Percentiles rank a stretch among this genome's conserved stretches.
These are phyloP conservation scores for Cololabis saira DNA, from an alignment of 2,113 vertebrate species.

Conservation along the genomic window DNA sequence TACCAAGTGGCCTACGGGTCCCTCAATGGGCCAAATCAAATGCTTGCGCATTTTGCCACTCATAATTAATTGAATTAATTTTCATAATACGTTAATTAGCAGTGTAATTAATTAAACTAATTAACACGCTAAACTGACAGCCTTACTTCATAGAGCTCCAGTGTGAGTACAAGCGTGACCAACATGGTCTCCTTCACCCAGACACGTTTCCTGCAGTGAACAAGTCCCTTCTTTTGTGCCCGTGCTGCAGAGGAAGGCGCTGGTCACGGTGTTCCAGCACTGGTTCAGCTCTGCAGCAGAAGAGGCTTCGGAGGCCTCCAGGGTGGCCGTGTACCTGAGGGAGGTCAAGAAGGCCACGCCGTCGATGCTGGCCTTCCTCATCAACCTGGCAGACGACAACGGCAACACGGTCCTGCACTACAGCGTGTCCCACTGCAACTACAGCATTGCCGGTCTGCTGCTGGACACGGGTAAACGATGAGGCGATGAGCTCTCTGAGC, in stretches of 20 bases:
- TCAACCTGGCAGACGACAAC: constrained; percentile 92
- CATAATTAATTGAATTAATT: too few relatives aligned
- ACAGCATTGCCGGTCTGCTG: constrained; percentile 86
- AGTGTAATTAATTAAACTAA: too few relatives aligned
- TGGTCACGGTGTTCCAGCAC: constrained; percentile 86
- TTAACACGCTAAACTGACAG: too few relatives aligned
- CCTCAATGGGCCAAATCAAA: too few relatives aligned
- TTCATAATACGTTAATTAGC: too few relatives aligned
- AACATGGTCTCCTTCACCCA: too few relatives aligned
- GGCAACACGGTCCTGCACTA: constrained; percentile 96
- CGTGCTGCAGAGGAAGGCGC: constrained; percentile 79
- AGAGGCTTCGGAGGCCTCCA: constrained; percentile 81
- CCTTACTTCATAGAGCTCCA: too few relatives aligned
- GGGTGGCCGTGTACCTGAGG: constrained; percentile 81
- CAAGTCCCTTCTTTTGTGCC: too few relatives aligned
- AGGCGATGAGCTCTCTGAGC: neutral
- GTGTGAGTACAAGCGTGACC: neutral
- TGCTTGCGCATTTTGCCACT: too few relatives aligned
- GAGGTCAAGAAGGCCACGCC: constrained; percentile 76
- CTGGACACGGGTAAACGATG: constrained; percentile 87
- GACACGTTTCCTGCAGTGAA: too few relatives aligned
- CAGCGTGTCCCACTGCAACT: constrained; percentile 94
- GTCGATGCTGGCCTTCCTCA: constrained; percentile 83
- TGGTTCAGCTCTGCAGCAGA: constrained; percentile 91
- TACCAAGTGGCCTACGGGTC: too few relatives aligned